These are phyloP conservation scores for Phylloscopus trochilus DNA, from an alignment of 2,113 vertebrate genomes.

Conservation along the genomic window DNA sequence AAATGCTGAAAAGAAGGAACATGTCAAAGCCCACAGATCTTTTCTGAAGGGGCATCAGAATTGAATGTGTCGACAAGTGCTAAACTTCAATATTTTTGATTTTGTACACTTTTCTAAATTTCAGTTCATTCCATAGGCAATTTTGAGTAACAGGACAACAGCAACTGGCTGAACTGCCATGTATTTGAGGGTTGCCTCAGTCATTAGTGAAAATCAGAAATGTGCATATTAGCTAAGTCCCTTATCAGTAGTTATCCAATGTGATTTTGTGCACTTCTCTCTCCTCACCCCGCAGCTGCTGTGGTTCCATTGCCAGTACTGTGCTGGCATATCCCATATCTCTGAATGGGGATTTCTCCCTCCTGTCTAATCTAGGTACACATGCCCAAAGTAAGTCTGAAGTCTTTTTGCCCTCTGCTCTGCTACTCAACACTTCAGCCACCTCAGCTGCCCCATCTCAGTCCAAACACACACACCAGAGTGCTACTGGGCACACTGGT, in stretches of 20 bases:
- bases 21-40: neutral
- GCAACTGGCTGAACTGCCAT: neutral
- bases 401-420: neutral
- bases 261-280: neutral
- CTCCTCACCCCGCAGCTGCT: neutral
- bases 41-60: neutral
- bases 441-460: neutral
- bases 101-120: neutral
- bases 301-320: neutral
- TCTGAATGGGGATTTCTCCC: neutral
- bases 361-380: neutral
- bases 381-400: neutral
- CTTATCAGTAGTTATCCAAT: neutral
- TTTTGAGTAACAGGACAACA: neutral
- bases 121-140: neutral
- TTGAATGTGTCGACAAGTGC: neutral
- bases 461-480: neutral
- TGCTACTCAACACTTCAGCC: neutral
- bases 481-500: neutral
- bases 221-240: neutral
- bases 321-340: neutral
- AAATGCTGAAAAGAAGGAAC: neutral
- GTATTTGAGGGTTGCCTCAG: neutral
- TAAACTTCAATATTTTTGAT: neutral
- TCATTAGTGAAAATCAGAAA: neutral